Conservation (phyloP, 2,888 invertebrate genomes). For the Lamellibrachia satsuma region DNA sequence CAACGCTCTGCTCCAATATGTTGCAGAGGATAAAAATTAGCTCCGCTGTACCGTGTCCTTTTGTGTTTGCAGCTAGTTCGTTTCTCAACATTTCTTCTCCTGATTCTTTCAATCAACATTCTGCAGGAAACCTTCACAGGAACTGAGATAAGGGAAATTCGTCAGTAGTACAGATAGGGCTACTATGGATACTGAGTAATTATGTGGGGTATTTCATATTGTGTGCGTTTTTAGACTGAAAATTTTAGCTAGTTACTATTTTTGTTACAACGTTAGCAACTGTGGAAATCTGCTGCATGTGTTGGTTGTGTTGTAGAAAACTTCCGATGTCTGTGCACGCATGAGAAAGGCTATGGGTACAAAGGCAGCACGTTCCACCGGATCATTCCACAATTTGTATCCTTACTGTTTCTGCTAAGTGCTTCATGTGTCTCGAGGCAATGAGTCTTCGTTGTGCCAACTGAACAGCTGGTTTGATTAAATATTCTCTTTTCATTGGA, state of each 20-base stretch:
- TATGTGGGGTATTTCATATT: background rate
- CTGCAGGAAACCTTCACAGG: no score
- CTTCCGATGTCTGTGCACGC: constrained; percentile 90
- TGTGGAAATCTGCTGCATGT: constrained; percentile 21
- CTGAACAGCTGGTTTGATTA: background rate
- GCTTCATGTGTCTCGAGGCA: background rate
- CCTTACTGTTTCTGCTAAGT: constrained; percentile 45
- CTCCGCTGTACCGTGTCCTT: background rate
- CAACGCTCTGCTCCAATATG: background rate
- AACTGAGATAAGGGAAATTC: no score
- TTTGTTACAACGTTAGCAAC: background rate
- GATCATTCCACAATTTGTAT: constrained; percentile 97
- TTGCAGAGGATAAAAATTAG: no score
- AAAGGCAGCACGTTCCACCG: constrained; percentile 90
- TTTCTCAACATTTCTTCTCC: background rate
- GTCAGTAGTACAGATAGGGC: background rate
- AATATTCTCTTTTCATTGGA: background rate
- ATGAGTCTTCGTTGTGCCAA: background rate
- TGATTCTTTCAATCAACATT: background rate
- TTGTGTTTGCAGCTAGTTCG: background rate
- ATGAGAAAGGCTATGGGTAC: constrained; percentile 96
- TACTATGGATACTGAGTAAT: background rate
- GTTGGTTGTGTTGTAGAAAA: constrained; percentile 69
- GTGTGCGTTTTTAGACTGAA: no score
- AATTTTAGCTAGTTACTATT: background rate